These are phyloP conservation scores for Galeopsomyia nigrocyanea DNA, from an alignment of 2,888 invertebrate species.

Conservation along the genomic window DNA sequence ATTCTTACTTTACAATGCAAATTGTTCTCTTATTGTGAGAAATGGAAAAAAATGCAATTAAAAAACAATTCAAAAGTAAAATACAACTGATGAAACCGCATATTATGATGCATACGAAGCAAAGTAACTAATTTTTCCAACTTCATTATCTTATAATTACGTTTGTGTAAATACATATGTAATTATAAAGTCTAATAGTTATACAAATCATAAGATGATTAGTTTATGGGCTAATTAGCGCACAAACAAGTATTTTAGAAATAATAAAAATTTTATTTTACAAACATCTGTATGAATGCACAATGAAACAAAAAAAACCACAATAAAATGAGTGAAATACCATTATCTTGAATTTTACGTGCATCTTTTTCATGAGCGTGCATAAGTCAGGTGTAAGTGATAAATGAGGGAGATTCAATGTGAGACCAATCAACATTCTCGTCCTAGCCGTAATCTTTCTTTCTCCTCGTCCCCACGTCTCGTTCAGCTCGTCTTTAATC, in stretches of 20 bases:
- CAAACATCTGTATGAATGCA: too few relatives aligned
- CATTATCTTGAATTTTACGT: not conserved
- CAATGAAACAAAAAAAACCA: not conserved
- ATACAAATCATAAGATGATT: too few relatives aligned
- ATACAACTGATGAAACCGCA: too few relatives aligned
- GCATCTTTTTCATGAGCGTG: not conserved
- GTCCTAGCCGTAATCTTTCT: conserved; percentile 56
- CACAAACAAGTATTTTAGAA: too few relatives aligned
- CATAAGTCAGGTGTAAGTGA: conserved; percentile 55
- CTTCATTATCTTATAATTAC: too few relatives aligned
- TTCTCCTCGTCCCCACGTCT: conserved; percentile 45
- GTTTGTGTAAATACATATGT: too few relatives aligned
- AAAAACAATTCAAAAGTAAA: conserved; percentile 35
- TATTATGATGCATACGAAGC: too few relatives aligned
- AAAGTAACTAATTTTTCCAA: too few relatives aligned
- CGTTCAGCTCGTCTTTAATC: conserved; percentile 17
- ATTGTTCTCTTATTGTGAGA: conserved; percentile 47
- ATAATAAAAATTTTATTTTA: too few relatives aligned
- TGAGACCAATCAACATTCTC: conserved; percentile 67
- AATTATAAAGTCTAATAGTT: too few relatives aligned
- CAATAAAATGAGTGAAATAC: not conserved
- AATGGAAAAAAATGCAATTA: conserved; percentile 49
- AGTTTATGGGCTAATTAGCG: too few relatives aligned
- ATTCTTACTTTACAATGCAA: conserved; percentile 46
- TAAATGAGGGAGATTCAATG: conserved; percentile 66